Conservation (phyloP, 2,888 invertebrate species). For the Microctonus hyperodae region DNA sequence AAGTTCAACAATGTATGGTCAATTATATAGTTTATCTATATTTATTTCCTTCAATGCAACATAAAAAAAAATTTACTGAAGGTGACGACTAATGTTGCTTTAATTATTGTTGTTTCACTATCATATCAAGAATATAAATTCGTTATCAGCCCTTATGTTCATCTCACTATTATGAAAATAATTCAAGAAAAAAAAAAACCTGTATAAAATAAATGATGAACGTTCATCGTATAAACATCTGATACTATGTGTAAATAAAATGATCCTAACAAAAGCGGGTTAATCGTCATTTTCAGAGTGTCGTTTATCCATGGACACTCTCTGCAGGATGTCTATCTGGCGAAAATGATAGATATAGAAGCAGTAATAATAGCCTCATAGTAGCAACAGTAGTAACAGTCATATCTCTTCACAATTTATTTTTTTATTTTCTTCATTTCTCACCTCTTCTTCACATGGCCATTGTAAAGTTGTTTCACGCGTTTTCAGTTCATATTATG, state of each 20-base stretch:
- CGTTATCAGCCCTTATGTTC: neutral
- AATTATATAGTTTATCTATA: neutral
- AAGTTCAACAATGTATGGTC: neutral
- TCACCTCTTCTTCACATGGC: conserved; percentile 29
- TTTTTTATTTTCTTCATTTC: conserved; percentile 30
- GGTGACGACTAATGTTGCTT: conserved; percentile 6
- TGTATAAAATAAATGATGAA: conserved; percentile 24
- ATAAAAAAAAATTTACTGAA: too few relatives aligned
- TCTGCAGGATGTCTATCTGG: conserved; percentile 44
- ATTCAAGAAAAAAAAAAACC: conserved; percentile 22
- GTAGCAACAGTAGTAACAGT: neutral
- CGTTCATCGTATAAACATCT: conserved; percentile 14
- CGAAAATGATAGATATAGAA: conserved; percentile 19
- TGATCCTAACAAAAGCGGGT: conserved; percentile 42
- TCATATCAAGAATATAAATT: neutral
- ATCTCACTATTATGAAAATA: neutral
- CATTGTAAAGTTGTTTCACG: conserved; percentile 39
- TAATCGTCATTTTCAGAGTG: conserved; percentile 53
- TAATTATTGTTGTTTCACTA: conserved; percentile 5
- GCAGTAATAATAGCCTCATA: neutral
- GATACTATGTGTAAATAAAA: neutral
- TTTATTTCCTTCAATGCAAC: neutral
- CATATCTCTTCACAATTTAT: conserved; percentile 26
- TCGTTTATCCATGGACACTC: conserved; percentile 46
- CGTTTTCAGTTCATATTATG: conserved; percentile 26